Conservation (phyloP, 2,797 vertebrate species). For the Acipenser transmontanus region DNA sequence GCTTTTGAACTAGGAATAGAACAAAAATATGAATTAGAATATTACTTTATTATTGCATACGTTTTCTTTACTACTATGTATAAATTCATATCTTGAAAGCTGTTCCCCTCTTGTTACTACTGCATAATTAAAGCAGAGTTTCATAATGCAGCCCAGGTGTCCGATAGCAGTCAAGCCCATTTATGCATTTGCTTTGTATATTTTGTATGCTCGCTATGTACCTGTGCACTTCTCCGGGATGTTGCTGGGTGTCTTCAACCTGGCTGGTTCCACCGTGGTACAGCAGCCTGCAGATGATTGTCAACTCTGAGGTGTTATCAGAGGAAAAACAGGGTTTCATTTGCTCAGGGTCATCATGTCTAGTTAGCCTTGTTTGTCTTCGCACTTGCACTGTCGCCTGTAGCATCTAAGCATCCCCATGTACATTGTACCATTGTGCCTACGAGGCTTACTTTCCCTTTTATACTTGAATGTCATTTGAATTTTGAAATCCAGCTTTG, state of each 20-base stretch:
- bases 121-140: too few relatives aligned
- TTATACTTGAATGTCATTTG: conserved; percentile 31
- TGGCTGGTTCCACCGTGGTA: conserved; percentile 18
- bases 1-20: too few relatives aligned
- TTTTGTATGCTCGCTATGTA: background rate
- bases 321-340: conserved; percentile 45
- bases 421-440: conserved; percentile 42
- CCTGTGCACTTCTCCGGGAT: conserved; percentile 2
- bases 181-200: background rate
- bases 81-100: too few relatives aligned
- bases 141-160: too few relatives aligned
- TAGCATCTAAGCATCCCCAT: conserved; percentile 54
- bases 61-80: too few relatives aligned
- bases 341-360: conserved; percentile 45
- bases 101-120: too few relatives aligned
- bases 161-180: too few relatives aligned
- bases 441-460: conserved; percentile 38
- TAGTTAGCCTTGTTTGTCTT: conserved; percentile 29
- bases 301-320: conserved; percentile 49
- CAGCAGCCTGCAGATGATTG: conserved; percentile 39
- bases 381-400: conserved; percentile 47
- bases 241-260: conserved; percentile 7
- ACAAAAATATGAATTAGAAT: too few relatives aligned
- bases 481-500: conserved; percentile 37
- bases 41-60: too few relatives aligned